These are phyloP conservation scores for Oenanthe melanoleuca DNA, from an alignment of 2,113 vertebrate species.

Conservation along the genomic window DNA sequence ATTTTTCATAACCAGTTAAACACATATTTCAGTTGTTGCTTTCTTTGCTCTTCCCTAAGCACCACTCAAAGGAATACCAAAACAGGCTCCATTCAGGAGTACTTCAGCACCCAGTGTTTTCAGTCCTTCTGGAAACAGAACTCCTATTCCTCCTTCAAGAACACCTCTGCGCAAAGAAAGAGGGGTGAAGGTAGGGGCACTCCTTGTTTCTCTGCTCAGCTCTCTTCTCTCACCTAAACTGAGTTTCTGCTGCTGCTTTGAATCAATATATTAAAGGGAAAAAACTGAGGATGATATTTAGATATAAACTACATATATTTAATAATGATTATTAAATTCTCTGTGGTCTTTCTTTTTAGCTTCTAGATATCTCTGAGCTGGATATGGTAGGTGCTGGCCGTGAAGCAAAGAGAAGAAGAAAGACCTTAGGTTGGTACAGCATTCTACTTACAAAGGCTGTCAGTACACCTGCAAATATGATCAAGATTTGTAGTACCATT, in stretches of 20 bases:
- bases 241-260: not conserved
- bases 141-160: slow-evolving; percentile 89
- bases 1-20: not conserved
- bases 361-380: slow-evolving; percentile 92
- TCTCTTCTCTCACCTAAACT: not conserved
- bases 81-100: slow-evolving; percentile 92
- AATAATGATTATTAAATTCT: not conserved
- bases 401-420: slow-evolving; percentile 95
- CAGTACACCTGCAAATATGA: not conserved
- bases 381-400: slow-evolving; percentile 91
- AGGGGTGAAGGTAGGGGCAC: slow-evolving; percentile 88
- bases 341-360: slow-evolving; percentile 65
- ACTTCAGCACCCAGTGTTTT: slow-evolving; percentile 93
- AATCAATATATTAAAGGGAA: not conserved
- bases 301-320: not conserved
- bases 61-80: slow-evolving; percentile 96
- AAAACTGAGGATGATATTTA: not conserved
- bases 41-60: slow-evolving; percentile 72
- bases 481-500: not conserved
- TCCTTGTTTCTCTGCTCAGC: not conserved
- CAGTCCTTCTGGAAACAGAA: slow-evolving; percentile 91
- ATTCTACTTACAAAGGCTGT: not conserved
- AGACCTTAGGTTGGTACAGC: slow-evolving; percentile 86
- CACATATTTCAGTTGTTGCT: not conserved
- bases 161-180: slow-evolving; percentile 93